Conservation (phyloP, 2,113 vertebrate genomes). For the Osmerus mordax region DNA sequence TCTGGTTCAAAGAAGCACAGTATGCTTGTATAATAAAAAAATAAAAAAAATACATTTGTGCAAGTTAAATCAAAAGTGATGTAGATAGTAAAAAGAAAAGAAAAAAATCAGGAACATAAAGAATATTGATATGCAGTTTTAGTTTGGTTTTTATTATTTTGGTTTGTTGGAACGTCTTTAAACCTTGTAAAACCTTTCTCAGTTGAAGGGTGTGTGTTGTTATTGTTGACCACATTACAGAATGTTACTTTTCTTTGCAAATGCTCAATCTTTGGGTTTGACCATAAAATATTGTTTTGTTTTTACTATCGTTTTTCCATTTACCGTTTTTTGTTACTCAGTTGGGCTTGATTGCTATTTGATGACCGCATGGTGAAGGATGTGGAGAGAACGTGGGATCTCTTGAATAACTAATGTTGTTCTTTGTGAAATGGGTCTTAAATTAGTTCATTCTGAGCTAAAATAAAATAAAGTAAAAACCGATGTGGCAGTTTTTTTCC, state of each 20-base stretch:
- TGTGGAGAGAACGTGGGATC: neutral
- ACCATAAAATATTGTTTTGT: neutral
- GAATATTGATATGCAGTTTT: neutral
- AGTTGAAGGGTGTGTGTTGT: neutral
- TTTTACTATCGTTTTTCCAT: neutral
- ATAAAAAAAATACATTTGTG: neutral
- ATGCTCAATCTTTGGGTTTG: neutral
- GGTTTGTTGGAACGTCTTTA: neutral
- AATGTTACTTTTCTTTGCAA: neutral
- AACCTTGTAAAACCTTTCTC: neutral
- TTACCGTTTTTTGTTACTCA: neutral
- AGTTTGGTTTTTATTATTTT: neutral
- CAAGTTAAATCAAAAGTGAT: slow-evolving; percentile 5
- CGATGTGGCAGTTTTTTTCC: neutral
- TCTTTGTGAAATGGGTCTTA: slow-evolving; percentile 10
- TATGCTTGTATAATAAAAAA: neutral
- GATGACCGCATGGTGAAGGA: neutral
- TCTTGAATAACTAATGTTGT: neutral
- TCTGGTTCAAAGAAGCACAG: slow-evolving; percentile 24
- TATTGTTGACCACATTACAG: neutral
- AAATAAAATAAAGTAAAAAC: slow-evolving; percentile 6
- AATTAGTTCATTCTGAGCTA: neutral
- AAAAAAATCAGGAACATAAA: no score
- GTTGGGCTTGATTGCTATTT: neutral
- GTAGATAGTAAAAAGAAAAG: no score